Evolutionary conservation across 2,113 vertebrate species (phyloP).

Genomic region (Brienomyrus longianalis): DNA sequence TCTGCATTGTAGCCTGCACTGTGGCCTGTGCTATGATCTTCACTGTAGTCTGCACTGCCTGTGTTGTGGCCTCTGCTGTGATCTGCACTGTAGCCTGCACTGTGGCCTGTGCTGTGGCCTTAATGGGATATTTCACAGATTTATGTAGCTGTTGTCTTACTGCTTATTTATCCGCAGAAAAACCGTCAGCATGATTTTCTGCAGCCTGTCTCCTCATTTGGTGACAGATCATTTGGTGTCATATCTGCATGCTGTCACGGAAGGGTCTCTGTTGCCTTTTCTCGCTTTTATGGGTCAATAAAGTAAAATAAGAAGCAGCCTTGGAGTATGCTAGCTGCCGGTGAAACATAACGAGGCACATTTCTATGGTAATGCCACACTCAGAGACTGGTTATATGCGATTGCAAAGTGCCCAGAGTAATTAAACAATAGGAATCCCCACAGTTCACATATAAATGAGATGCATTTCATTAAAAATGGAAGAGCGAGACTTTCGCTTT

Average conservation of each 20-base stretch:
- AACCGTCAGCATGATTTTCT: not conserved
- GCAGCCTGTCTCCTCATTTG: not conserved
- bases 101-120: too few relatives aligned
- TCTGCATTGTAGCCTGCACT: too few relatives aligned
- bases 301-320: not conserved
- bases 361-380: not conserved
- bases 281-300: not conserved
- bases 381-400: not conserved
- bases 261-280: not conserved
- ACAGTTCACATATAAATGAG: not conserved
- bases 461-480: conserved; percentile 3
- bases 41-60: not conserved
- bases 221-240: not conserved
- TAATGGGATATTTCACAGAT: not conserved
- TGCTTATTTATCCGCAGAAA: not conserved
- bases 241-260: not conserved
- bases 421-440: not conserved
- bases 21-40: too few relatives aligned
- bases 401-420: not conserved
- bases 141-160: not conserved
- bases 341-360: not conserved
- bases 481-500: not conserved
- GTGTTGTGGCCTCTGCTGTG: not conserved
- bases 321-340: not conserved
- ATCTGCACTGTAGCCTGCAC: too few relatives aligned